Percentiles rank a stretch among this genome's conserved stretches.
These are phyloP conservation scores for Hypotaenidia okinawae DNA, from an alignment of 2,797 vertebrate genomes.

Conservation along the genomic window DNA sequence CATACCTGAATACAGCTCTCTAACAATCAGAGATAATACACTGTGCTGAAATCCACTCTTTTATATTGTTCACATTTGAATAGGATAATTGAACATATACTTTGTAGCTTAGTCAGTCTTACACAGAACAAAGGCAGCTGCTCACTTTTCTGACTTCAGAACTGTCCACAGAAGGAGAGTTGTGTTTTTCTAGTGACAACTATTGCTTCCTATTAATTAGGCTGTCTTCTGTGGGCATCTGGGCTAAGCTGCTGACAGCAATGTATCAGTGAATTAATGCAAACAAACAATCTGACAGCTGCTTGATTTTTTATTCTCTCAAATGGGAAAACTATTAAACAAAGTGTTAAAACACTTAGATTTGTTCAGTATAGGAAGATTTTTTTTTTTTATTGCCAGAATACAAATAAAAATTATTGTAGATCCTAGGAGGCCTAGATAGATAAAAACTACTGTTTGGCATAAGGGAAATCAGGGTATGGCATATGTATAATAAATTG, in stretches of 20 bases:
- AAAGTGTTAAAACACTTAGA: not conserved
- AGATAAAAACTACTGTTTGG: not conserved
- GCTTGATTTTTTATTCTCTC: not conserved
- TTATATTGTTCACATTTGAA: constrained; percentile 31
- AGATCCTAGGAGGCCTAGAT: not conserved
- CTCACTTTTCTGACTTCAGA: constrained; percentile 2
- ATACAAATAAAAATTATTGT: not conserved
- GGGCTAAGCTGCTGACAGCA: constrained; percentile 22
- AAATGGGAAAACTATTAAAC: not conserved
- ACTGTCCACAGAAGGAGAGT: constrained; percentile 11
- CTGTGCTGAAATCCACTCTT: not conserved
- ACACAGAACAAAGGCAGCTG: constrained; percentile 7
- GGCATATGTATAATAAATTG: not conserved
- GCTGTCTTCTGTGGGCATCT: constrained; percentile 20
- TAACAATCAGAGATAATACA: not conserved
- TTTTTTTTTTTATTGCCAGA: not conserved
- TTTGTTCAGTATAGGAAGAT: not conserved
- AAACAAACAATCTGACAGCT: not conserved
- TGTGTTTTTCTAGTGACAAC: not conserved
- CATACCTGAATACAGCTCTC: not conserved
- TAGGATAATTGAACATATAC: constrained; percentile 8
- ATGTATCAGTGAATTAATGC: not conserved
- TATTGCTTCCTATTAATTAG: constrained; percentile 16
- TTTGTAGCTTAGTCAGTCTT: constrained; percentile 20
- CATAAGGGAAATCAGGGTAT: not conserved